These are phyloP conservation scores for Dryococelus australis DNA, from an alignment of 2,888 invertebrate genomes.

Conservation along the genomic window DNA sequence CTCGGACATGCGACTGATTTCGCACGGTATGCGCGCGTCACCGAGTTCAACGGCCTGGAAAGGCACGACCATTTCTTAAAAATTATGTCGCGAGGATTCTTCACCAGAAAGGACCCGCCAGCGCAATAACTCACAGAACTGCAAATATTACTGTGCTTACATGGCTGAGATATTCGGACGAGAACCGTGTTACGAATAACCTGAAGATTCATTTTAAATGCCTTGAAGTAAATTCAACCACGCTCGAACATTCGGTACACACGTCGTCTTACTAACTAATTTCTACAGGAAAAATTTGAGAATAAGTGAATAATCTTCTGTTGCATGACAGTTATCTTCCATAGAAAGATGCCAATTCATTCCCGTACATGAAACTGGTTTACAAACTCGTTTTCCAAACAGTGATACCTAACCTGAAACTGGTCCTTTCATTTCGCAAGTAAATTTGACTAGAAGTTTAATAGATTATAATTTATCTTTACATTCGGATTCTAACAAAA, in stretches of 20 bases:
- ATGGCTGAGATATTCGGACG: neutral
- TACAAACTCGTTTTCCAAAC: neutral
- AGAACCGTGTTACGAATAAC: neutral
- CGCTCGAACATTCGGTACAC: neutral
- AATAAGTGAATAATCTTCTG: too few relatives aligned
- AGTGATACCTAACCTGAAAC: too few relatives aligned
- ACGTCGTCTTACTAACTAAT: too few relatives aligned
- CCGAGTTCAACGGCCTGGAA: neutral
- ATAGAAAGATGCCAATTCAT: neutral
- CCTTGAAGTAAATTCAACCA: neutral
- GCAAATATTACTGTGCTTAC: neutral
- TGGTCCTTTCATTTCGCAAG: too few relatives aligned
- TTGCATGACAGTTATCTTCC: too few relatives aligned
- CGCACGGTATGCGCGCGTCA: neutral
- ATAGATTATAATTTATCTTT: too few relatives aligned
- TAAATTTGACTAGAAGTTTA: too few relatives aligned
- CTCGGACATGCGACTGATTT: neutral
- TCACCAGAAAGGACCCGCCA: neutral
- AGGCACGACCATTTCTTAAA: neutral
- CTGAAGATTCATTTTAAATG: conserved; percentile 1
- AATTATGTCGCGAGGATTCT: neutral
- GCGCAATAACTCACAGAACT: neutral
- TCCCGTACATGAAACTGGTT: neutral
- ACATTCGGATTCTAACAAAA: too few relatives aligned
- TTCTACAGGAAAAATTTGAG: too few relatives aligned